Conservation (phyloP, 2,888 invertebrate genomes). For the Augiades crinisus region DNA sequence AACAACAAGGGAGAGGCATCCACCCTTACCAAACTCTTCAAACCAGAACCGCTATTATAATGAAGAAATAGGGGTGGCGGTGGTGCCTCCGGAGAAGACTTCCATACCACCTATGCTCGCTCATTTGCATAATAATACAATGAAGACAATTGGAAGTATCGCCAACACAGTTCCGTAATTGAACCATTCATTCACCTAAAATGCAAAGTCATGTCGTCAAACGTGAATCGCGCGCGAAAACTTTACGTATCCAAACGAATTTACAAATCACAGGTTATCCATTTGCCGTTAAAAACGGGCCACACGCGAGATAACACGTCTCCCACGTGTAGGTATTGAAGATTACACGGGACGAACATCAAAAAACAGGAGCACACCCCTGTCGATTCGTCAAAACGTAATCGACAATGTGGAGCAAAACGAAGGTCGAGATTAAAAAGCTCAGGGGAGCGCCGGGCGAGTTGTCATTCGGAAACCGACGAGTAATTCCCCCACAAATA, state of each 20-base stretch:
- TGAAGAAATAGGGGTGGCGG: too few relatives aligned
- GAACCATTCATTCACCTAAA: too few relatives aligned
- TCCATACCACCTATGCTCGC: too few relatives aligned
- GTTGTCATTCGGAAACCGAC: conserved; percentile 14
- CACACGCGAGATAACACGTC: conserved; percentile 4
- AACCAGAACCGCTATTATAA: too few relatives aligned
- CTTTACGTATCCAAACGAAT: background rate
- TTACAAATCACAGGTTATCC: conserved; percentile 10
- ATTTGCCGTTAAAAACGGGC: conserved; percentile 6
- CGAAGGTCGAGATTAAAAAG: conserved; percentile 20
- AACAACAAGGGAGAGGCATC: too few relatives aligned
- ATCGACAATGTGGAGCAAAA: conserved; percentile 33
- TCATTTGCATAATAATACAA: too few relatives aligned
- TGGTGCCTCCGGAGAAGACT: too few relatives aligned
- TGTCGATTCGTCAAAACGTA: conserved; percentile 34
- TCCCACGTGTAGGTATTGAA: background rate
- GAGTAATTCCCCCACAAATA: conserved; percentile 14
- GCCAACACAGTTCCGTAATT: too few relatives aligned
- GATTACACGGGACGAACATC: conserved; percentile 10
- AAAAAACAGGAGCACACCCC: conserved; percentile 14
- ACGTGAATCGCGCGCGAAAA: too few relatives aligned
- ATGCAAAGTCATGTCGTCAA: too few relatives aligned
- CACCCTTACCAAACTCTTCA: too few relatives aligned
- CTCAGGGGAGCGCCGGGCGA: conserved; percentile 1
- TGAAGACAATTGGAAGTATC: too few relatives aligned